Evolutionary conservation across 2,113 vertebrate species (phyloP).

Genomic region (Hymenochirus boettgeri): DNA sequence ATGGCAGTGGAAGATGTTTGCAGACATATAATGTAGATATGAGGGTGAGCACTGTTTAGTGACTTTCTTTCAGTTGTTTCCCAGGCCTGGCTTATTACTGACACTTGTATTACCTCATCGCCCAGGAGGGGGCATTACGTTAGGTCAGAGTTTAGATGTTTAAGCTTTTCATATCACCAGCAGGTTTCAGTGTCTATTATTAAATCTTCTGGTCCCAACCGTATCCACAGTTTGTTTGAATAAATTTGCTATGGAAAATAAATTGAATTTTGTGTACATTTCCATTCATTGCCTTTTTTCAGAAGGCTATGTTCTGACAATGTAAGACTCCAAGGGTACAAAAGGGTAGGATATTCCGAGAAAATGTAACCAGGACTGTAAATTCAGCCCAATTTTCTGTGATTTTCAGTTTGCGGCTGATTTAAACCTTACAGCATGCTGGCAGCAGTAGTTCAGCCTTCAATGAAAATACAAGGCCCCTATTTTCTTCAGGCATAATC

Average conservation of each 20-base stretch:
- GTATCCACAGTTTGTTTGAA: not conserved
- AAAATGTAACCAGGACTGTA: not conserved
- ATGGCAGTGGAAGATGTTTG: too few relatives aligned
- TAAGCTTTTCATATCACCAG: slow-evolving; percentile 11
- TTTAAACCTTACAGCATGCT: too few relatives aligned
- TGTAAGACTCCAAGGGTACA: not conserved
- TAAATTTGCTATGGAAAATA: slow-evolving; percentile 1
- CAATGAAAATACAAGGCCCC: too few relatives aligned
- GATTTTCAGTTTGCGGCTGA: too few relatives aligned
- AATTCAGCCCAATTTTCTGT: too few relatives aligned
- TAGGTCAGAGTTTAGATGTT: slow-evolving; percentile 18
- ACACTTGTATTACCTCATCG: slow-evolving; percentile 4
- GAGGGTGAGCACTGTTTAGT: slow-evolving; percentile 19
- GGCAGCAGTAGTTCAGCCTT: too few relatives aligned
- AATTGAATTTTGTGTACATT: not conserved
- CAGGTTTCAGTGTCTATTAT: slow-evolving; percentile 2
- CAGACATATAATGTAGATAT: too few relatives aligned
- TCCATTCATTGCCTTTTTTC: not conserved
- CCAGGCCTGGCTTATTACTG: slow-evolving; percentile 11
- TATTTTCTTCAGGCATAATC: too few relatives aligned
- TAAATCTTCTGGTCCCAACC: slow-evolving; percentile 3
- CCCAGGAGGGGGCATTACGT: slow-evolving; percentile 18
- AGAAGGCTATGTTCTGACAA: not conserved
- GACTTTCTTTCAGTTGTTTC: not conserved
- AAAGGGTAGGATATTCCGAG: not conserved